phyloP scores from a whole-genome alignment of 2,113 vertebrate species.

The Oxyura jamaicensis region DNA sequence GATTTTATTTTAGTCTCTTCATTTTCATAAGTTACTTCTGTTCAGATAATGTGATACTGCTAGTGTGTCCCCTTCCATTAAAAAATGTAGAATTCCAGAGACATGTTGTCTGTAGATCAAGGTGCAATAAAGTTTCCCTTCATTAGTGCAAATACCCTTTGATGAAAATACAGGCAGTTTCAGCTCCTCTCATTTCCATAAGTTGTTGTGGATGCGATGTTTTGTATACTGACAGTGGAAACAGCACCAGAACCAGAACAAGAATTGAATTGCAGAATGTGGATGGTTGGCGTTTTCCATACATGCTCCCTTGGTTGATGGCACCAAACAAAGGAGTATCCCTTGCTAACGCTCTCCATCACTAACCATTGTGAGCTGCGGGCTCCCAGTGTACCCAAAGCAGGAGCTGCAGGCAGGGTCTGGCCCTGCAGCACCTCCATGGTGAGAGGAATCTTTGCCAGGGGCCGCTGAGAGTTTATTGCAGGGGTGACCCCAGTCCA shows the following conservation, averaged over 20 bases:
- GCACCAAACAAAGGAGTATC: background rate
- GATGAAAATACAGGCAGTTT: background rate
- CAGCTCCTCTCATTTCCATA: background rate
- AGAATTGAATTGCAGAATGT: background rate
- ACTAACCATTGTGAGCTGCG: background rate
- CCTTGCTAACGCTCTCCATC: background rate
- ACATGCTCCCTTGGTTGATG: background rate
- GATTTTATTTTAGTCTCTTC: background rate
- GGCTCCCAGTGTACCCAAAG: background rate
- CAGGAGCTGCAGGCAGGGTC: accelerated
- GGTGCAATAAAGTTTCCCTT: background rate
- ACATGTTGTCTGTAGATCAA: background rate
- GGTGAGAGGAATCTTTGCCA: background rate
- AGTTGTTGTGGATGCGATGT: background rate
- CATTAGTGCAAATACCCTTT: background rate
- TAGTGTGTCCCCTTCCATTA: background rate
- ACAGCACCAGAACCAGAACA: accelerated
- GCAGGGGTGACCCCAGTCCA: background rate
- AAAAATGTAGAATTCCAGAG: background rate
- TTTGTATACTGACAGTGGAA: background rate
- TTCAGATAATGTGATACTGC: background rate
- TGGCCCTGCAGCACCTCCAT: background rate
- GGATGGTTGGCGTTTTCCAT: background rate
- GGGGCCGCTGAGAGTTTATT: background rate
- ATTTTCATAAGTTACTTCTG: background rate